Percentiles rank a stretch among this genome's conserved stretches.
Conservation (phyloP, 2,797 vertebrate genomes). For the Cirrhinus mrigala region DNA sequence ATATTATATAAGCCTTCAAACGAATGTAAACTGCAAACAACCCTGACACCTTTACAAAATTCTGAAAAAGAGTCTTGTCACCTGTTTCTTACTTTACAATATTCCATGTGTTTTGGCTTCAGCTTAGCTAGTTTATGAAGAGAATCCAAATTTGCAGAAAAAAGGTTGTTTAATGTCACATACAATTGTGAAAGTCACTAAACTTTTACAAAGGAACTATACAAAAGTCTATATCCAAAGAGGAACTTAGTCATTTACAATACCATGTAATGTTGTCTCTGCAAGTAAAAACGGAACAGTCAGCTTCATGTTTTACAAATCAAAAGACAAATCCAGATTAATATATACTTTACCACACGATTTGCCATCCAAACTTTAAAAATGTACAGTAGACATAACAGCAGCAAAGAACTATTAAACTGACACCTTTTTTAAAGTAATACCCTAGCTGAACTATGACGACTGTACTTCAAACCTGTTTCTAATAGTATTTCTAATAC, state of each 20-base stretch:
- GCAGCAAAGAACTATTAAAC: neutral
- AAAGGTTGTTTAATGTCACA: neutral
- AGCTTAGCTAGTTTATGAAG: neutral
- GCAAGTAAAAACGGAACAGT: neutral
- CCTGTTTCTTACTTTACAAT: neutral
- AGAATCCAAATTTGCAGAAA: neutral
- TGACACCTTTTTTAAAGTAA: neutral
- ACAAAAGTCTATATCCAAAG: neutral
- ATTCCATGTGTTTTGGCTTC: neutral
- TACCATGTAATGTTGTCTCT: neutral
- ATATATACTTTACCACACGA: neutral
- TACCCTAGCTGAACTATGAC: neutral
- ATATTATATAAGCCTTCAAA: neutral
- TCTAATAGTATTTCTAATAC: neutral
- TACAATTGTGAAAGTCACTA: neutral
- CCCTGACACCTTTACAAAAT: neutral
- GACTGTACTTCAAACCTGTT: neutral
- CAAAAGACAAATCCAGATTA: neutral
- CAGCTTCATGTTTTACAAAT: conserved; percentile 7
- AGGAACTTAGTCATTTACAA: conserved; percentile 8
- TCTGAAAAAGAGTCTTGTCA: neutral
- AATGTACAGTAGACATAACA: neutral
- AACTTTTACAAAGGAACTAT: neutral
- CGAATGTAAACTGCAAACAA: neutral
- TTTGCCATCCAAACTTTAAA: neutral